Conservation (phyloP, 1,140 invertebrate genomes). For the Hetaerina americana region DNA sequence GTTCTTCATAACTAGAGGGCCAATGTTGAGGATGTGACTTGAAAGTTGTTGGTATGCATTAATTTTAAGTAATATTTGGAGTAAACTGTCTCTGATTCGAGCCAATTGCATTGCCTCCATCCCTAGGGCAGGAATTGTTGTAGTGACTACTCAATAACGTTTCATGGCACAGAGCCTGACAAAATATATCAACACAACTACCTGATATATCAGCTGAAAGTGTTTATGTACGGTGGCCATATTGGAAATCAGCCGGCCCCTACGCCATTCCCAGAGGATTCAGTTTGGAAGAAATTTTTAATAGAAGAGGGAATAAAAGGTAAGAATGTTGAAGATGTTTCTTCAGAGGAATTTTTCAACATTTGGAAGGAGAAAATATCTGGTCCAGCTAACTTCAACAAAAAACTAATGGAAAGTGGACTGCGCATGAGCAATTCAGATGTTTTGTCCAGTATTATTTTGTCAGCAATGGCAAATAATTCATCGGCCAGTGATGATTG, state of each 20-base stretch:
- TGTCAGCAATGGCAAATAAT: too few relatives aligned
- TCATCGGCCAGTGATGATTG: too few relatives aligned
- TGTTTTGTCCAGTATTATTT: too few relatives aligned
- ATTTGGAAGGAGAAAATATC: slow-evolving; percentile 25
- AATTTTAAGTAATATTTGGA: too few relatives aligned
- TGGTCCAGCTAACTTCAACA: too few relatives aligned
- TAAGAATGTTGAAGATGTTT: slow-evolving; percentile 25
- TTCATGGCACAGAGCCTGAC: slow-evolving; percentile 27
- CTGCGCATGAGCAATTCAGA: too few relatives aligned
- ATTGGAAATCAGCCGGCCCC: slow-evolving; percentile 27
- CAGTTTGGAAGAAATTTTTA: slow-evolving; percentile 9
- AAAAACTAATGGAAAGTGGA: too few relatives aligned
- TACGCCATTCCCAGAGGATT: slow-evolving; percentile 20
- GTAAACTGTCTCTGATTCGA: too few relatives aligned
- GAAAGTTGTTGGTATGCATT: too few relatives aligned
- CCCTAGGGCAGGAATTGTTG: slow-evolving; percentile 28
- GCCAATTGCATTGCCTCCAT: too few relatives aligned
- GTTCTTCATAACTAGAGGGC: too few relatives aligned
- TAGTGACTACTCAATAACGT: slow-evolving; percentile 30
- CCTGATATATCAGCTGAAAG: slow-evolving; percentile 30
- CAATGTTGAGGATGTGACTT: too few relatives aligned
- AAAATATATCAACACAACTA: slow-evolving; percentile 35
- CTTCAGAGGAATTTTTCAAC: slow-evolving; percentile 28
- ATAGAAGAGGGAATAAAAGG: slow-evolving; percentile 14
- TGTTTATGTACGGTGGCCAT: slow-evolving; percentile 22